phyloP scores from a whole-genome alignment of 2,888 invertebrate species.

The Dryomyza anilis region DNA sequence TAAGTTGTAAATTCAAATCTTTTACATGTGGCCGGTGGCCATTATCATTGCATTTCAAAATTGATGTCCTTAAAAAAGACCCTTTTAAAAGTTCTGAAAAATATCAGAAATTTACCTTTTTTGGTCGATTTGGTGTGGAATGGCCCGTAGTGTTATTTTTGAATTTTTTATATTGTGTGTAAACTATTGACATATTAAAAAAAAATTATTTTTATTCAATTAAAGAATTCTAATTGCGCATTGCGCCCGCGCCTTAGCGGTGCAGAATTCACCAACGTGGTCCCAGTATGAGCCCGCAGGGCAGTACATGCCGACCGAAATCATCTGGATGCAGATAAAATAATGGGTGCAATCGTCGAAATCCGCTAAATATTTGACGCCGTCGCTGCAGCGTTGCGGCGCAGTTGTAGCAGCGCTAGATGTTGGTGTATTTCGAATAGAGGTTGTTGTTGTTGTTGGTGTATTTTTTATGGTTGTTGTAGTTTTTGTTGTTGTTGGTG shows the following conservation, averaged over 20 bases:
- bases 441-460: background rate
- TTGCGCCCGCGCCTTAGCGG: background rate
- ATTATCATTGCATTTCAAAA: no score
- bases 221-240: background rate
- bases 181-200: background rate
- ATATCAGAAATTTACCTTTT: background rate
- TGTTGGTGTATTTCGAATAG: constrained; percentile 28
- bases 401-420: no score
- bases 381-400: background rate
- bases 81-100: no score
- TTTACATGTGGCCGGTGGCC: no score
- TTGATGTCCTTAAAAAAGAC: no score
- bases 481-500: background rate
- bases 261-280: constrained; percentile 45
- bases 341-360: constrained; percentile 53
- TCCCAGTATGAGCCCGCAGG: constrained; percentile 55
- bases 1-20: no score
- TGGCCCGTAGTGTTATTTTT: no score
- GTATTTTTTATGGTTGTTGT: background rate
- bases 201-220: background rate
- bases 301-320: constrained; percentile 53
- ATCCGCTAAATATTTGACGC: constrained; percentile 46
- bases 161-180: background rate
- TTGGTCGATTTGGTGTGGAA: background rate
- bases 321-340: constrained; percentile 55